Conservation (phyloP, 2,888 invertebrate genomes). For the Craniophora ligustri region DNA sequence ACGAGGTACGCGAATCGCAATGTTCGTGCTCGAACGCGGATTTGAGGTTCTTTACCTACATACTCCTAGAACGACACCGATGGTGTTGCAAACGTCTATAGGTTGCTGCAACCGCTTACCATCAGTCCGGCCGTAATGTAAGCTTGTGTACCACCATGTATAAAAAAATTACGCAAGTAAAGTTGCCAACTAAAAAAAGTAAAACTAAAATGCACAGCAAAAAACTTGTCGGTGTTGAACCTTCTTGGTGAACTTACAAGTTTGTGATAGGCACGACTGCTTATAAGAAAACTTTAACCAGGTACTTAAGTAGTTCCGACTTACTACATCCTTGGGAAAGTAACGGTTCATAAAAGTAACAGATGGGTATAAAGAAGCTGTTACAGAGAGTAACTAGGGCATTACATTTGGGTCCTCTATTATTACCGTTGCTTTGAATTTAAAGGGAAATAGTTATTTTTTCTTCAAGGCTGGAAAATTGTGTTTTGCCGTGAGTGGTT, state of each 20-base stretch:
- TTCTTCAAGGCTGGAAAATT: too few species aligned
- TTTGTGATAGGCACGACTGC: constrained; percentile 13
- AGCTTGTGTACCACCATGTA: too few species aligned
- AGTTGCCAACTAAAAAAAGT: constrained; percentile 10
- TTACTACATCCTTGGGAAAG: background rate
- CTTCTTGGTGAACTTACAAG: background rate
- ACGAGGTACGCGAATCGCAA: too few species aligned
- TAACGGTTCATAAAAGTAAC: background rate
- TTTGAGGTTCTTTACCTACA: too few species aligned
- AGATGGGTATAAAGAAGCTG: background rate
- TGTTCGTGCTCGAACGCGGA: too few species aligned
- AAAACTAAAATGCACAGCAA: constrained; percentile 14
- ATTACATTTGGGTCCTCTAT: background rate
- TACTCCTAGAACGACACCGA: too few species aligned
- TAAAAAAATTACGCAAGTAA: background rate
- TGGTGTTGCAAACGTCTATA: too few species aligned
- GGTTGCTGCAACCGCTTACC: too few species aligned
- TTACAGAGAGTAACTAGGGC: background rate
- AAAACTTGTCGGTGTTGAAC: constrained; percentile 6
- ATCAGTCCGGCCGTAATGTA: too few species aligned
- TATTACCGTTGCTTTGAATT: background rate
- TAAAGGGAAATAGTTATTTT: background rate
- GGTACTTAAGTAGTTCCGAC: background rate
- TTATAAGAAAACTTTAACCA: constrained; percentile 14
- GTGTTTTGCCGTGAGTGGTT: too few species aligned